Base-by-base conservation (phyloP, 2,113 vertebrate species). In the Hypocryptadius cinnamomeus region DNA sequence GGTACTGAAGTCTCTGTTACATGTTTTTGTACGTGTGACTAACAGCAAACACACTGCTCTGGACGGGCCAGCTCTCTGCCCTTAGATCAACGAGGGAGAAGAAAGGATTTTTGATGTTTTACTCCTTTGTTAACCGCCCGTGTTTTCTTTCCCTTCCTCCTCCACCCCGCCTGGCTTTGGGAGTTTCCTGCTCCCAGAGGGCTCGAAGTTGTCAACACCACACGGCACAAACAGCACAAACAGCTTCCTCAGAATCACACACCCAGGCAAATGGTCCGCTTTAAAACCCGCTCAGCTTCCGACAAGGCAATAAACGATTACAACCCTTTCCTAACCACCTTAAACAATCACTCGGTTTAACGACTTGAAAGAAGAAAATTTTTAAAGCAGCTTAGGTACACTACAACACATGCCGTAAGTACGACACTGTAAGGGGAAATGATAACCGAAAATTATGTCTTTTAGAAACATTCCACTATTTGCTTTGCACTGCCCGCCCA, bases 21-120 rank as follows among this genome's bases (percentile, higher is more conserved):
- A n/a, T 0, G 15, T 9, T 14, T 24, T 20, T 13, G 10, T 14
- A 5, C 0, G 6, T 2, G 42, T 0, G 2, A 51, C 17, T 2
- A 12, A 63, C 45, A 48, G 31, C 28, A 50, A n/a, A 21, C 23
- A 23, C 9, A 2, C 23, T 2, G 33, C 22, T 31, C 45, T 3
- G 11, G 2, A 27, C 1, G 6, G 3, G 37, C 4, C 8, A 70
- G 23, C 8, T 6, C 54, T 18, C 73, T 6, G 33, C 5, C 3
- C 15, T 24, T 13, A 33, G 31, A 15, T 18, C 70, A 60, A 13
- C 5, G 25, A 64, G 9, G 1, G 2, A 60, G 16, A 84, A 71
- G 3, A 13, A 54, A 72, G 11, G 10, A 2, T 5, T 6, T 76
- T 8, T 42, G 16, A 4, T 59, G 8, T 28, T 82, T 77, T 20